Evolutionary conservation across 2,888 invertebrate species (phyloP).

Genomic region (Xylophagus ater): DNA sequence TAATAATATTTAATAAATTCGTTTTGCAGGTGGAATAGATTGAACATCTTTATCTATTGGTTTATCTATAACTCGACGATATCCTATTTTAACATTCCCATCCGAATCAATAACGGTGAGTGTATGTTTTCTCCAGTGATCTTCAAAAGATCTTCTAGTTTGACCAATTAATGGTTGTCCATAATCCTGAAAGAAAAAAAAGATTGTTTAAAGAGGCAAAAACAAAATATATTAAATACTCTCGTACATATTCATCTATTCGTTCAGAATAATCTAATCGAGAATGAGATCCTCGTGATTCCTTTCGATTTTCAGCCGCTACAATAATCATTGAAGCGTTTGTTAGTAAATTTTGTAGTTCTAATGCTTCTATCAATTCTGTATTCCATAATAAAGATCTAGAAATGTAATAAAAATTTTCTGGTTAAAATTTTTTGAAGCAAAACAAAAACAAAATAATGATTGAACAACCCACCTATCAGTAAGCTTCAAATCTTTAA

Average conservation of each 20-base stretch:
- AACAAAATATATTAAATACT: background rate
- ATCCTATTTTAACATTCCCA: conserved; percentile 67
- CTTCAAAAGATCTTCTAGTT: conserved; percentile 51
- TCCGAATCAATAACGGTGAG: conserved; percentile 53
- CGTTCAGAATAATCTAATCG: conserved; percentile 81
- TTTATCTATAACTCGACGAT: conserved; percentile 82
- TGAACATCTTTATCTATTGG: conserved; percentile 77
- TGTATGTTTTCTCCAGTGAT: conserved; percentile 96
- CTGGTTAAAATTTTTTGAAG: background rate
- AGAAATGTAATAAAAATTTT: background rate
- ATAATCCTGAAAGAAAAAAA: conserved; percentile 46
- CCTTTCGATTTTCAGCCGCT: conserved; percentile 79
- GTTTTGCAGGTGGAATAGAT: conserved; percentile 80
- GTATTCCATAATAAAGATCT: conserved; percentile 76
- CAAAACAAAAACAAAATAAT: background rate
- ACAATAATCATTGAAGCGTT: conserved; percentile 82
- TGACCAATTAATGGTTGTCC: conserved; percentile 78
- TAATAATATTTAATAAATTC: conserved; percentile 57
- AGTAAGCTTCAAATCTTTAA: conserved; percentile 62
- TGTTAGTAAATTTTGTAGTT: conserved; percentile 85
- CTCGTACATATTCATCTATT: conserved; percentile 63
- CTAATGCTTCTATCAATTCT: conserved; percentile 84
- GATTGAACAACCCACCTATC: conserved; percentile 42
- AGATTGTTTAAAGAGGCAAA: background rate
- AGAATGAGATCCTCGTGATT: conserved; percentile 90